phyloP scores from a whole-genome alignment of 2,797 vertebrate genomes.

The Poeciliopsis turneri region DNA sequence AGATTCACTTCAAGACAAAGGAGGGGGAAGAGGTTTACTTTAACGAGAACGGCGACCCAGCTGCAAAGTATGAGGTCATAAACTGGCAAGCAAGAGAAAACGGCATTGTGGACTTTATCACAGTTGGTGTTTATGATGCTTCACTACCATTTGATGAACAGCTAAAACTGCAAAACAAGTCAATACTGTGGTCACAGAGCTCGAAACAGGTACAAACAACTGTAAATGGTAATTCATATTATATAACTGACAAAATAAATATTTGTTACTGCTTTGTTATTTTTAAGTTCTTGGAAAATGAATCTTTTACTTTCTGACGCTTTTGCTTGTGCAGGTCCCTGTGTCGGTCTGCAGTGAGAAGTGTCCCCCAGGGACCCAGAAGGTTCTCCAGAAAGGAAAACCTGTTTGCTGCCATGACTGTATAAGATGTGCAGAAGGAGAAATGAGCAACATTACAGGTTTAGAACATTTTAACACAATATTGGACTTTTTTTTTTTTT shows the following conservation, averaged over 20 bases:
- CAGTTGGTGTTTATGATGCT: neutral
- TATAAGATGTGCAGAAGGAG: conserved; percentile 71
- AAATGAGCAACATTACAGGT: conserved; percentile 77
- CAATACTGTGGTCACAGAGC: neutral
- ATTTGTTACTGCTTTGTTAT: neutral
- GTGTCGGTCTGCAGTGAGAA: conserved; percentile 75
- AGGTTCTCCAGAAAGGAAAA: conserved; percentile 47
- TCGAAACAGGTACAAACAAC: conserved; percentile 16
- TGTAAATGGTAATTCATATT: neutral
- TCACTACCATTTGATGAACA: neutral
- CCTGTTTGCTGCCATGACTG: conserved; percentile 73
- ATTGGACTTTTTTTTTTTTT: neutral
- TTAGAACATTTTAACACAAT: neutral
- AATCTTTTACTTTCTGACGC: neutral
- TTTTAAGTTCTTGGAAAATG: neutral
- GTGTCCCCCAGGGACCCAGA: conserved; percentile 73
- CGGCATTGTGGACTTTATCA: neutral
- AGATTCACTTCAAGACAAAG: conserved; percentile 67
- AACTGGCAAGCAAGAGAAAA: conserved; percentile 45
- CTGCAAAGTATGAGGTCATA: conserved; percentile 77
- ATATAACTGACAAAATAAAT: neutral
- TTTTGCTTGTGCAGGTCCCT: conserved; percentile 59
- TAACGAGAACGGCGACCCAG: conserved; percentile 73
- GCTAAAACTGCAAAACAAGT: neutral
- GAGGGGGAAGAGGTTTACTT: conserved; percentile 77